Evolutionary conservation across 2,797 vertebrate genomes (phyloP), one percentile per base, ranked within the genome.

Genomic region (Eutrigla gurnardus): DNA sequence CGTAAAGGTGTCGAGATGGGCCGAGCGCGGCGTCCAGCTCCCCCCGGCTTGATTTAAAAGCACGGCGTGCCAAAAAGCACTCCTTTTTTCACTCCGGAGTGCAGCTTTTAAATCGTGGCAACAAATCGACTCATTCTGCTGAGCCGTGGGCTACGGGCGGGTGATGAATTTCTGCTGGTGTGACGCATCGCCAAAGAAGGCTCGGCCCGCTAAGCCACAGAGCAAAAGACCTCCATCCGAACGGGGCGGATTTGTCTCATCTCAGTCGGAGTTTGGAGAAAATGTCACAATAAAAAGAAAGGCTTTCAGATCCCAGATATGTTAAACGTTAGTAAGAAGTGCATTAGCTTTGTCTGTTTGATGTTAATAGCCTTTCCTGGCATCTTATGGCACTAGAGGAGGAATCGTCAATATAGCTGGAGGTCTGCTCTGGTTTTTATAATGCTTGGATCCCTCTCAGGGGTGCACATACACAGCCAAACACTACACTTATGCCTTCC

Each of bases 41-140:
- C 40, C 46, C 52, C 17, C 14, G 3, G 71, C 80, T 60, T 93
- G 91, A 94, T 95, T 95, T 95, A 94, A 94, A 93, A 94, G 93
- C 92, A 84, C 86, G 81, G 33, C 50, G 81, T 12, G 93, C 93
- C 93, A 93, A 88, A 86, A 83, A 79, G 54, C 53, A 61, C 68
- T 84, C 82, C 82, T 78, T 73, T 73, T 65, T 52, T 40, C 50
- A 67, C 76, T 67, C 64, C 2, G 40, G 62, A 89, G 89, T 75
- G 73, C 78, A 55, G 80, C 77, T 71, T 68, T 73, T 69, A 87
- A 88, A 90, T 66, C 72, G 81, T 59, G 79, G 86, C 73, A 65
- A 84, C 88, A 82, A 82, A 92, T 78, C 39, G 71, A 76, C 33
- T 71, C 73, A 13, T 85, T 91, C 75, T 84, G 83, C 83, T 79